Evolutionary conservation across 1,140 invertebrate species (phyloP).

Genomic region (Pogonognathellus flavescens): DNA sequence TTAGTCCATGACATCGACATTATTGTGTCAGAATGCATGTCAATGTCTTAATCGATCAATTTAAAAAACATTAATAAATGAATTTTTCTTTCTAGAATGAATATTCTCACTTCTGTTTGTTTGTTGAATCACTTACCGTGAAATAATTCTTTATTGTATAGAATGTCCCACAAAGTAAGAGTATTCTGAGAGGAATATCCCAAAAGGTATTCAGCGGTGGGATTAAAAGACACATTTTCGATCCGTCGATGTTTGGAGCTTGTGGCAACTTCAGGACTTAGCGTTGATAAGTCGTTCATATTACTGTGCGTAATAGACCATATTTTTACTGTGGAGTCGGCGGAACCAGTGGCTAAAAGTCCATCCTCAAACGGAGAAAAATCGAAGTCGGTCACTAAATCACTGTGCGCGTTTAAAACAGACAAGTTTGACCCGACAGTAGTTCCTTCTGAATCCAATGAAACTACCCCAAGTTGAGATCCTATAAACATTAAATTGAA

Average conservation of each 20-base stretch:
- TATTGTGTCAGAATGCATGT: constrained; percentile 85
- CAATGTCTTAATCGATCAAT: constrained; percentile 75
- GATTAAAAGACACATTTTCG: constrained; percentile 89
- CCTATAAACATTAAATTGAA: constrained; percentile 37
- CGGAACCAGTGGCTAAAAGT: constrained; percentile 88
- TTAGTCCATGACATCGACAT: constrained; percentile 87
- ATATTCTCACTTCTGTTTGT: background rate
- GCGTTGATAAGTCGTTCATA: constrained; percentile 58
- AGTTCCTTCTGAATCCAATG: constrained; percentile 54
- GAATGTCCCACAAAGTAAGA: constrained; percentile 89
- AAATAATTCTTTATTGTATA: constrained; percentile 84
- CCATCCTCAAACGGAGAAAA: constrained; percentile 96
- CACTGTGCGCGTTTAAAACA: constrained; percentile 75
- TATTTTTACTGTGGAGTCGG: constrained; percentile 82
- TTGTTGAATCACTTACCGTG: constrained; percentile 61
- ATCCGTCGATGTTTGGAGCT: constrained; percentile 85
- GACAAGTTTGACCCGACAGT: constrained; percentile 53
- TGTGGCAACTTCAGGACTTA: constrained; percentile 78
- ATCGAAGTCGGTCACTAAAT: constrained; percentile 94
- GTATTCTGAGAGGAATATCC: constrained; percentile 85
- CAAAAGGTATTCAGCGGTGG: constrained; percentile 85
- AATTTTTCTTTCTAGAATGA: background rate
- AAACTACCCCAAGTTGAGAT: constrained; percentile 63
- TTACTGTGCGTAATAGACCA: constrained; percentile 60
- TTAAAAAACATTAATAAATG: background rate